Base-by-base conservation (phyloP, 64 coral and sea anemone genomes). In the Montipora foliosa region DNA sequence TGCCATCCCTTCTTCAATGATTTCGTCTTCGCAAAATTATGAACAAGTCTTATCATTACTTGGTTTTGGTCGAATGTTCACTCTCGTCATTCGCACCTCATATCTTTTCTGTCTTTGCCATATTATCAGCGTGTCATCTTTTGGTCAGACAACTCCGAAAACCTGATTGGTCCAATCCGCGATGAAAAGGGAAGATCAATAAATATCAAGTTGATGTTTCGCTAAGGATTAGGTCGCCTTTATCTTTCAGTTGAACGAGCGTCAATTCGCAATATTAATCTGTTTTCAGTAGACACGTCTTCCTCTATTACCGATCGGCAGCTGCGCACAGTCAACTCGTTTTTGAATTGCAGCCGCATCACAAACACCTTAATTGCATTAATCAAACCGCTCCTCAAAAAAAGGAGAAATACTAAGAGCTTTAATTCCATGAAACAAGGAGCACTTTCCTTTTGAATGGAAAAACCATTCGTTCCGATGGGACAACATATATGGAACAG, bases 321-420 rank as follows among this genome's bases (percentile, higher is more conserved):
- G 66, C 76, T 78, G 82, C 15, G 19, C 8, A 11, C 9, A 70
- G 11, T 14, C 16, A 69, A 71, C 17, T 22, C 44, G 19, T 37
- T 48, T 78, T n/a, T 71, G 17, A 86, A 86, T 84, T 7, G 5
- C 0, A 47, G 47, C 47, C 58, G 11, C 19, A 60, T 16, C 11
- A 37, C 81, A 19, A 83, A 67, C 15, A 46, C 62, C 0, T 21
- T 71, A 86, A 86, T 86, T 86, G 82, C 37, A 68, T 50, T 86
- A 49, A 49, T 71, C 4, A 37, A 49, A 86, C 49, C 66, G 2
- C n/a, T 29, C 12, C 61, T 44, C n/a, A 19, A 64, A 3, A 19
- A 71, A 22, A 71, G 2, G 19, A 72, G 16, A 21, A 86, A 71
- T 72, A 49, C 37, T 49, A 69, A 50, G 82, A 86, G 9, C 10